Base-by-base conservation (phyloP, 2,113 vertebrate genomes). In the Prochilodus magdalenae region DNA sequence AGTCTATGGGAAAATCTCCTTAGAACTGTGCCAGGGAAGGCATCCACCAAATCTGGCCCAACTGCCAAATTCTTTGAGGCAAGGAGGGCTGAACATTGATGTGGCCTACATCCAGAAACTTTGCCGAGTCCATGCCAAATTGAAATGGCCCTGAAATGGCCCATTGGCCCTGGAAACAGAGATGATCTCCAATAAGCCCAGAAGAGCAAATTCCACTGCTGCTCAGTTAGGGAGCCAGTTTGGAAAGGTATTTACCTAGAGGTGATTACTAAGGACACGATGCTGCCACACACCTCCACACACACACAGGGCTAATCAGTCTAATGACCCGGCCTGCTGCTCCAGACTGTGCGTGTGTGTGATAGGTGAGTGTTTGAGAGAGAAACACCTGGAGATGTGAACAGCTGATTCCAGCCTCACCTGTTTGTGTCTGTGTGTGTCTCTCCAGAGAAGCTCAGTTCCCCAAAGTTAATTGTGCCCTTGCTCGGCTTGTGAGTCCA, bases 311-410 rank as follows among this genome's bases (percentile, higher is more conserved):
- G 14, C 66, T 80, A 70, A 65, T 59, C 59, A 53, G 44, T 51
- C 44, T 53, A 80, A 73, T 80, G 59, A 80, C 57, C 59, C 57
- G 65, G 59, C 22, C 27, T 53, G 29, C 66, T 80, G 79, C 20
- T 71, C 65, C 66, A 72, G 53, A 60, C 67, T 26, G 57, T 27
- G 27, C 49, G 26, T 36, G 30, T 67, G 65, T 36, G 65, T 8
- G 29, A 18, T 33, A 60, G 62, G 69, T 51, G 20, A 49, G 40
- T 80, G 69, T 62, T 51, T 80, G 51, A 57, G 27, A 53, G 40
- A 63, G 26, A 26, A 73, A 80, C 79, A 73, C 79, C 57, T 73
- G 55, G 78, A 49, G 27, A 55, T 20, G 69, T 53, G 59, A 65
- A 30, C 36, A 71, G 74, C 59, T 7, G 22, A 81, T 20, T 74